Base-by-base conservation (phyloP, 2,797 vertebrate species). In the Hephaestus fuliginosus region DNA sequence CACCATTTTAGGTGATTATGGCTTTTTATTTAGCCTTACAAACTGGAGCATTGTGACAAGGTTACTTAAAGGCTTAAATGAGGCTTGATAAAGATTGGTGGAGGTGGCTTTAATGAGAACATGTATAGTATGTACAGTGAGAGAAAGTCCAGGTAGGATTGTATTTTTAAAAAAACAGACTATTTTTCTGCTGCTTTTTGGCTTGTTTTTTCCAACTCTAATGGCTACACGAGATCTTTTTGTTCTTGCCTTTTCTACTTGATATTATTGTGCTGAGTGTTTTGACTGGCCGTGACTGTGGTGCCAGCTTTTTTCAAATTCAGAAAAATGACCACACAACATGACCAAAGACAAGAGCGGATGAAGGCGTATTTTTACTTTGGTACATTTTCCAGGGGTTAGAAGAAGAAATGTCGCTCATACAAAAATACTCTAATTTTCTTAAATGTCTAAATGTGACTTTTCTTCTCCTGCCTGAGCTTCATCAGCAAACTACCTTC, bases 181-280 rank as follows among this genome's bases (percentile, higher is more conserved):
- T 33, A 33, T 5, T 22, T 12, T 53, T 22, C 11, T 13, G 52
- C 52, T 12, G 12, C 12, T 53, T 53, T 53, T 61, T 41, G 17
- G 20, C 7, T 51, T 51, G 3, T 22, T 53, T 55, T 55, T 25
- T 14, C 13, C 13, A 55, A 28, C 17, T 9, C 7, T 11, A 7
- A 4, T 33, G 25, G 30, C 25, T 48, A 18, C 28, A 66, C 77
- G 80, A 72, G 44, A 41, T 7, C 17, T 25, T 41, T 76, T 68
- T 83, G 51, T 83, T 69, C 11, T 3, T 5, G 7, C 4, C 28
- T 60, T 74, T 68, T 55, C 52, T 61, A 15, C 25, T n/a, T 11
- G 44, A 48, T 64, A 53, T 30, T 11, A 74, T 51, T 71, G 30
- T 33, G 30, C 20, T 53, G 14, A 69, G 55, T 49, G 10, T 33